A percentile compares a stretch with the other conserved stretches of the same genome.
Evolutionary conservation across 2,888 invertebrate genomes (phyloP).

Genomic region (Drosophila bunnanda): DNA sequence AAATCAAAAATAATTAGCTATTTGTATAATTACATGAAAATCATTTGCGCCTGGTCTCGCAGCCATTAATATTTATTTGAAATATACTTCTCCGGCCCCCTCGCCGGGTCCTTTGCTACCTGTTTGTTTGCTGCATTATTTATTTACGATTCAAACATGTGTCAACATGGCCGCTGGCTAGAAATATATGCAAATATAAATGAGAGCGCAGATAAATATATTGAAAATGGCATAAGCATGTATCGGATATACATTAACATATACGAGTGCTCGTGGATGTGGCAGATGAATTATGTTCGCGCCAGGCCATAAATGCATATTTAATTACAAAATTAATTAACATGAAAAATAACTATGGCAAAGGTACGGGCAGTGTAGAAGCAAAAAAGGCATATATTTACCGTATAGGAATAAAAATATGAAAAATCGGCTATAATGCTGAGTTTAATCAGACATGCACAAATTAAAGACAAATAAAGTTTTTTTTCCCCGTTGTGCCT

Average conservation of each 20-base stretch:
- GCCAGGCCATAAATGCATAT: constrained; percentile 72
- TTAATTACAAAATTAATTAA: constrained; percentile 79
- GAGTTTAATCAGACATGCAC: constrained; percentile 40
- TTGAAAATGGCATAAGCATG: constrained; percentile 60
- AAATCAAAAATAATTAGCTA: constrained; percentile 80
- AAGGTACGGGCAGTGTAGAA: constrained; percentile 10
- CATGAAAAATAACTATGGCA: constrained; percentile 63
- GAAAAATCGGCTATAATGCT: constrained; percentile 36
- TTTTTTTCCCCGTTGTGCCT: constrained; percentile 13
- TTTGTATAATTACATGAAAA: constrained; percentile 79
- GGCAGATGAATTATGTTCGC: constrained; percentile 61
- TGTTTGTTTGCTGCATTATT: constrained; percentile 67
- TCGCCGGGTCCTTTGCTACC: constrained; percentile 10
- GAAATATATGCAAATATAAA: constrained; percentile 62
- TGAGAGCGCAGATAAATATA: constrained; percentile 59
- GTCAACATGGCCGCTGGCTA: constrained; percentile 72
- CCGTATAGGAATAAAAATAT: constrained; percentile 23
- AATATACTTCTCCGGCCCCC: constrained; percentile 32
- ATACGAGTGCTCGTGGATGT: constrained; percentile 21
- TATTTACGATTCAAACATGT: constrained; percentile 79
- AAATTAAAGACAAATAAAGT: constrained; percentile 59
- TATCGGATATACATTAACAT: constrained; percentile 39
- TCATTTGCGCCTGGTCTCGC: constrained; percentile 61
- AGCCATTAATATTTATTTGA: constrained; percentile 74
- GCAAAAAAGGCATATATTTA: constrained; percentile 20